Percentiles rank a stretch among this genome's conserved stretches.
These are phyloP conservation scores for Papilio protenor DNA, from an alignment of 2,888 invertebrate species.

Conservation along the genomic window DNA sequence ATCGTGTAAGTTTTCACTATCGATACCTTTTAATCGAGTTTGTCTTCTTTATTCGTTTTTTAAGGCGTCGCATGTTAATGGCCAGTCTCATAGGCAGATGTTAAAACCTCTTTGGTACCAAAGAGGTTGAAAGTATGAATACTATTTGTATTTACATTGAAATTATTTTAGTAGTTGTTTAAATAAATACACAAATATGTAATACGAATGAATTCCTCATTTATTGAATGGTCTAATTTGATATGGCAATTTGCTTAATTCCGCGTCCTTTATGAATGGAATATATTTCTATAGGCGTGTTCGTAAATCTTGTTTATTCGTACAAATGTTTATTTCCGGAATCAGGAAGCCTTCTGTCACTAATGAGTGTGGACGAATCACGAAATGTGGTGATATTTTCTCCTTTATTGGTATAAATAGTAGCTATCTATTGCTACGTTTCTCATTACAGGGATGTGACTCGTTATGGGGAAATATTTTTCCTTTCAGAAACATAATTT, in stretches of 20 bases:
- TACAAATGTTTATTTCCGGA: conserved; percentile 14
- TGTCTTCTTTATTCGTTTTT: neutral
- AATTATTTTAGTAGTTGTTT: no score
- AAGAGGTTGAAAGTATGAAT: no score
- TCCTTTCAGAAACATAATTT: neutral
- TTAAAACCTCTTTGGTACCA: no score
- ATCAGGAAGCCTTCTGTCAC: neutral
- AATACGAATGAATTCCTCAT: neutral
- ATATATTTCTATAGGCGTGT: neutral
- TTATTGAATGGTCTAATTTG: neutral
- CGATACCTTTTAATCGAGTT: neutral
- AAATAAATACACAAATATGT: neutral
- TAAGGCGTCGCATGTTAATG: neutral
- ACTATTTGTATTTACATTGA: no score
- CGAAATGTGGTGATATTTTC: conserved; percentile 18
- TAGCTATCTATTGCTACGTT: neutral
- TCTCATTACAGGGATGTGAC: conserved; percentile 19
- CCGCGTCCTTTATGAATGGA: neutral
- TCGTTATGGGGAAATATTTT: neutral
- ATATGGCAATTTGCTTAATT: neutral
- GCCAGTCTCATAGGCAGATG: neutral
- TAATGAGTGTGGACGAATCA: conserved; percentile 16
- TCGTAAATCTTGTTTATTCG: conserved; percentile 9
- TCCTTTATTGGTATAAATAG: conserved; percentile 20
- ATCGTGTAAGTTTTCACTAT: neutral